Base-by-base conservation (phyloP, 1,140 invertebrate genomes). In the Drosophila athabasca region DNA sequence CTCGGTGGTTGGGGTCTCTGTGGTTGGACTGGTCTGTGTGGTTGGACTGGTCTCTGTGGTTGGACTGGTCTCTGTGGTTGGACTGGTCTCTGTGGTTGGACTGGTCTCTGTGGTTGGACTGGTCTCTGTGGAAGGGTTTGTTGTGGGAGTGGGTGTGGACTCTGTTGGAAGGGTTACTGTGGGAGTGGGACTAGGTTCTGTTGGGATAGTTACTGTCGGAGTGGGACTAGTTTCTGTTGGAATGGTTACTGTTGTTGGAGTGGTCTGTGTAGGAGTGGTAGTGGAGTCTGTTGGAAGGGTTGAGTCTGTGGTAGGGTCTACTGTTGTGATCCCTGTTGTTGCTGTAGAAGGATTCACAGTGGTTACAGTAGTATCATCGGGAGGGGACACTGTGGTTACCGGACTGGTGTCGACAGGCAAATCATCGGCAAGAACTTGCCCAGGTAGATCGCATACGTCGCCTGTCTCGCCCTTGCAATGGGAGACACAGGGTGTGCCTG, bases 371-470 rank as follows among this genome's bases (percentile, higher is more conserved):
- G 35, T 5, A 11, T 39, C 35, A 39, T 39, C 35, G 35, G 35
- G 13, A 39, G 35, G 11, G 35, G 11, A 2, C 35, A 0, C 35
- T 39, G 35, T 39, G 35, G 35, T 39, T 39, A 39, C 35, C 35
- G 35, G 35, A 39, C 26, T 59, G 11, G 13, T 51, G 1, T 46
- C 9, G 7, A 26, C 45, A 5, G 61, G 52, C n/a, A 2, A 7
- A 13, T 60, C 29, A 1, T 11, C 2, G 17, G 46, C 51, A 6
- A 66, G 45, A 29, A 11, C 8, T 0, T 73, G 71, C 13, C 35
- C 15, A 7, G 43, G 19, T 15, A 72, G 45, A 48, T 90, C 89
- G 19, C 89, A 90, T 0, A 71, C 51, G 17, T 77, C 67, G 0
- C 13, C 4, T 0, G 22, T 0, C 0, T 26, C 44, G 0, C 31